These are phyloP conservation scores for Pyrgus malvae DNA, from an alignment of 2,888 invertebrate species.

Conservation along the genomic window DNA sequence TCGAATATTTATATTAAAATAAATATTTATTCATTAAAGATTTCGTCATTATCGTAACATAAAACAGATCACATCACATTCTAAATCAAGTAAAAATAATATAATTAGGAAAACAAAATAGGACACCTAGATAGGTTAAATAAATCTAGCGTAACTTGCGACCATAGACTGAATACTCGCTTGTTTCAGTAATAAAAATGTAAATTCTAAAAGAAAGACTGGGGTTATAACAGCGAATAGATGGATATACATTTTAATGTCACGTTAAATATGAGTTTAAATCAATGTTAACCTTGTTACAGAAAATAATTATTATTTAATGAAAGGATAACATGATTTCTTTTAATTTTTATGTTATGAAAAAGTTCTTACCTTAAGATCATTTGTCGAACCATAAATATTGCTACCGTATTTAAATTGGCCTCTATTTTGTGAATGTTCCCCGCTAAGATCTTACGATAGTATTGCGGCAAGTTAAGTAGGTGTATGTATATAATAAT, in stretches of 20 bases:
- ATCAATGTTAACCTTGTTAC: too few species aligned
- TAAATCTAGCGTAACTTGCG: constrained; percentile 9
- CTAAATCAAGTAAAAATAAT: not conserved
- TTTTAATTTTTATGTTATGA: not conserved
- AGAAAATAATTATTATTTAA: too few species aligned
- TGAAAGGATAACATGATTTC: too few species aligned
- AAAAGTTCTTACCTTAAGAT: not conserved
- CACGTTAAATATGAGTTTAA: not conserved
- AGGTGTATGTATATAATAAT: not conserved
- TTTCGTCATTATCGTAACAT: too few species aligned
- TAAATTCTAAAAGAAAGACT: constrained; percentile 11
- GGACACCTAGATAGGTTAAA: constrained; percentile 8
- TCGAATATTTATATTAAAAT: too few species aligned
- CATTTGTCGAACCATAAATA: not conserved
- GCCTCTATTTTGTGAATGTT: not conserved
- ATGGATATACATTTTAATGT: not conserved
- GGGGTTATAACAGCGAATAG: not conserved
- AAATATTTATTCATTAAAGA: too few species aligned
- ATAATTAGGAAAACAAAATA: not conserved
- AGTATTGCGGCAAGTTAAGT: not conserved
- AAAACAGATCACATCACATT: too few species aligned
- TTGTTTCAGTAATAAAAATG: constrained; percentile 11
- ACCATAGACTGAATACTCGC: constrained; percentile 21
- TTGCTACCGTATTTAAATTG: not conserved
- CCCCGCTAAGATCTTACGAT: not conserved